Evolutionary conservation across 2,888 invertebrate genomes (phyloP).

Genomic region (Acanthococcus lagerstroemiae): DNA sequence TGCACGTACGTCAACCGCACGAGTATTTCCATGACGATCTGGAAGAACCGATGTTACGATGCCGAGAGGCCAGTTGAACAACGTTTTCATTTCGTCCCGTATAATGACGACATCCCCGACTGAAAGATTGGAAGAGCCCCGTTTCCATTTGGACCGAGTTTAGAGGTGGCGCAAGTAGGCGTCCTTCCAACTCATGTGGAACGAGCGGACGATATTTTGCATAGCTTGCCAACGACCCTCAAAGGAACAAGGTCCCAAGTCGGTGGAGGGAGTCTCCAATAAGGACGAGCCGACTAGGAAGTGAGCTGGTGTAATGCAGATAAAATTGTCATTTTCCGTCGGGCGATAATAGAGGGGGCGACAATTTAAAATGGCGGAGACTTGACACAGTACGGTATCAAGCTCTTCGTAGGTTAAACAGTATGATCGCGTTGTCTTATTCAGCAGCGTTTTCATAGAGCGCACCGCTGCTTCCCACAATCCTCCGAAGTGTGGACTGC

Average conservation of each 20-base stretch:
- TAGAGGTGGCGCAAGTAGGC: no score
- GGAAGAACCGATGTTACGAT: no score
- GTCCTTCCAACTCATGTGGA: no score
- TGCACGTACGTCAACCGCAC: no score
- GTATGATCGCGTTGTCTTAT: background rate
- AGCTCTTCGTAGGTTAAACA: constrained; percentile 38
- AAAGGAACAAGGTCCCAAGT: background rate
- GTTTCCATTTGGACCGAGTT: no score
- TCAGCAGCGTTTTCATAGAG: background rate
- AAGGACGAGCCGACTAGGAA: constrained; percentile 38
- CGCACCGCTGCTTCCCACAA: background rate
- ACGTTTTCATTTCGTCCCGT: no score
- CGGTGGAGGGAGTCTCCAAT: background rate
- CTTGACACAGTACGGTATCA: constrained; percentile 36
- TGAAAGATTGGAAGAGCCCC: no score
- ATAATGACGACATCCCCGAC: no score
- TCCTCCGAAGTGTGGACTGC: background rate
- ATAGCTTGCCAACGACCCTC: background rate
- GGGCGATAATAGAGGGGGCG: constrained; percentile 37
- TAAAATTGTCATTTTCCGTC: constrained; percentile 33
- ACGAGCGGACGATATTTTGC: background rate
- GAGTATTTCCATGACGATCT: no score
- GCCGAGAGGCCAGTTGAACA: no score
- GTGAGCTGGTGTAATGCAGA: constrained; percentile 39
- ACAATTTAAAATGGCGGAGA: constrained; percentile 38